Base-by-base conservation (phyloP, 2,888 invertebrate genomes). In the Ypsolopha scabrella region DNA sequence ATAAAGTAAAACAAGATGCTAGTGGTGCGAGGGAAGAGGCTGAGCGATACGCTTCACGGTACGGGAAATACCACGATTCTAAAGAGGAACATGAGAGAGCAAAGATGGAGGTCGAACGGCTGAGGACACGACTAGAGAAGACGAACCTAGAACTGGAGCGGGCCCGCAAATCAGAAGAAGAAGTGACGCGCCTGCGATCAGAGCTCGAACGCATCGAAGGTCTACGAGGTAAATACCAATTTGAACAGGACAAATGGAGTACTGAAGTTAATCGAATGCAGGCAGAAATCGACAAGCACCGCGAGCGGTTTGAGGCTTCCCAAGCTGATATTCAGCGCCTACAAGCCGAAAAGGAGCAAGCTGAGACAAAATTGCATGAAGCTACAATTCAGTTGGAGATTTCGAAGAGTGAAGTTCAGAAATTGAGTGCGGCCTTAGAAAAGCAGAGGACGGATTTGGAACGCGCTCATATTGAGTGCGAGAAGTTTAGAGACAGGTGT, bases 391-490 rank as follows among this genome's bases (percentile, higher is more conserved):
- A 95, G 72, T 78, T 95, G 57, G 95, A 95, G 67, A 75, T 94
- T 49, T 92, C 93, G 41, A 92, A 93, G 67, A 90, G 91, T 50
- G 95, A 95, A 73, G 91, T 93, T 11, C 88, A 90, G 37, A 95
- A 95, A 75, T 83, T 92, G 14, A 88, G 90, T 58, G 89, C 90
- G 41, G 89, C 89, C 41, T 92, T 95, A 72, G 95, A 95, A 62
- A 93, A 94, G 68, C 93, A 94, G 71, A 88, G 94, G 41, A 85
- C 89, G 57, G 94, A 95, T 64, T 87, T 94, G 63, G 96, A 94
- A 74, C 88, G 95, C 46, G 92, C 95, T 59, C 92, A 94, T 67
- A 94, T 96, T 70, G 96, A 96, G 80, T 92, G 94, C 62, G 96
- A 96, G 70, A 96, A 96, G 82, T 90, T 95, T 57, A 89, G 94